Percentiles rank a stretch among this genome's conserved stretches.
Conservation (phyloP, 2,113 vertebrate species). For the Sinocyclocheilus anshuiensis region DNA sequence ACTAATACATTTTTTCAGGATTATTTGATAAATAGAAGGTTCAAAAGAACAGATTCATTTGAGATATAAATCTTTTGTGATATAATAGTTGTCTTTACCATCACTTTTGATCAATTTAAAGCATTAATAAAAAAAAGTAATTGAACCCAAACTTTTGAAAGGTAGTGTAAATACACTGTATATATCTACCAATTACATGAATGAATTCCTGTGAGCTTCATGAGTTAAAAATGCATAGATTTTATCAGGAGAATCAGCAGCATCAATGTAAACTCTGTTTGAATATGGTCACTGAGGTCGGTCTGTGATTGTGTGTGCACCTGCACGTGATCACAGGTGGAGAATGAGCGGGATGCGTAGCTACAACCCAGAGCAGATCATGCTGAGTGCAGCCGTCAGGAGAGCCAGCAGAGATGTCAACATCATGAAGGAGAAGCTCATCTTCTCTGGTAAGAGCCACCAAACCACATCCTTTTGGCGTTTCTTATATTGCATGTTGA, state of each 20-base stretch:
- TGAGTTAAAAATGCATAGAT: background rate
- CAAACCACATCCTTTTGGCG: background rate
- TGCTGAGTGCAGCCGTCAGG: conserved; percentile 90
- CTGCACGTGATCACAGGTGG: conserved; percentile 79
- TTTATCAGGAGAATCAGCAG: background rate
- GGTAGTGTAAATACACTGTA: background rate
- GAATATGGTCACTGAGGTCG: background rate
- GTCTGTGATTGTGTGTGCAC: conserved; percentile 37
- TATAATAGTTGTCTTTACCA: no score
- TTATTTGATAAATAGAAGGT: no score
- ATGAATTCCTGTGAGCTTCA: no score
- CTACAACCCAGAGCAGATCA: conserved; percentile 98
- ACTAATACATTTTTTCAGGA: no score
- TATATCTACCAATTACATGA: background rate
- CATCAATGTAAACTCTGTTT: background rate
- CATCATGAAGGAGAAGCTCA: conserved; percentile 99
- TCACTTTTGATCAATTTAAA: background rate
- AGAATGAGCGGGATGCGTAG: conserved; percentile 88
- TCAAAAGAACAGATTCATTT: no score
- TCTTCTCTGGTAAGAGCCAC: conserved; percentile 86
- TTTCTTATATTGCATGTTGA: background rate
- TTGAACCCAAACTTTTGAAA: background rate
- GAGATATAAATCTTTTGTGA: no score
- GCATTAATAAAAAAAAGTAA: no score
- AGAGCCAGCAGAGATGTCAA: conserved; percentile 89